Evolutionary conservation across 2,113 vertebrate species (phyloP), one percentile per base, ranked within the genome.

Genomic region (Nettapus auritus): DNA sequence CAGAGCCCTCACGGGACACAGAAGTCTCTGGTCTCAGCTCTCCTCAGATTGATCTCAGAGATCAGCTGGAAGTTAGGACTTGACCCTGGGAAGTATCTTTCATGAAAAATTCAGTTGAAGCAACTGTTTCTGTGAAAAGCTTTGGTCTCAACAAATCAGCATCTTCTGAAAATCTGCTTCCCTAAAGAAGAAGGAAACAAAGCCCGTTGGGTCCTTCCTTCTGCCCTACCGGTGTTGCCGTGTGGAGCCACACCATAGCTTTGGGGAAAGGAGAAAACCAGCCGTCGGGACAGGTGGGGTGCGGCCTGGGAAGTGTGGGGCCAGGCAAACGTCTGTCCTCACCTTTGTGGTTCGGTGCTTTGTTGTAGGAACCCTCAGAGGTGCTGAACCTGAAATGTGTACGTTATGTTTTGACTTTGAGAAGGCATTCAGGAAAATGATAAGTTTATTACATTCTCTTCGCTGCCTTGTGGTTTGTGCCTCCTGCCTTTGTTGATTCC

Each of bases 361-460:
- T 71, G 21, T 44, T 82, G 33, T 66, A 25, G 53, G 56, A 86
- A 11, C 55, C 21, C 25, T 18, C 1, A 6, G 55, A 62, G 66
- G 18, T 60, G 26, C 63, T 66, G 46, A 70, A 79, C 63, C 76
- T 86, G 64, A 82, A 83, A 60, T 71, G 33, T 75, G 5, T 46
- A 25, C 57, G 96, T 93, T 56, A 71, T 69, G 33, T 77, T 96
- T 94, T 91, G 78, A 79, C 96, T 97, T 94, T 95, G 95, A 95
- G 92, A 86, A 69, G 36, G 48, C 80, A 75, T 81, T 94, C 80
- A 78, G 83, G 82, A 75, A 93, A 94, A 83, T 92, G 44, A 70
- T 56, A 86, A 86, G 73, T 96, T 96, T 60, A 90, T 87, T 88
- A 75, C 77, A 62, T 85, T 90, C 33, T 34, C 15, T 95, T 96